Conservation (phyloP, 2,888 invertebrate species). For the Aspidapion aeneum region DNA sequence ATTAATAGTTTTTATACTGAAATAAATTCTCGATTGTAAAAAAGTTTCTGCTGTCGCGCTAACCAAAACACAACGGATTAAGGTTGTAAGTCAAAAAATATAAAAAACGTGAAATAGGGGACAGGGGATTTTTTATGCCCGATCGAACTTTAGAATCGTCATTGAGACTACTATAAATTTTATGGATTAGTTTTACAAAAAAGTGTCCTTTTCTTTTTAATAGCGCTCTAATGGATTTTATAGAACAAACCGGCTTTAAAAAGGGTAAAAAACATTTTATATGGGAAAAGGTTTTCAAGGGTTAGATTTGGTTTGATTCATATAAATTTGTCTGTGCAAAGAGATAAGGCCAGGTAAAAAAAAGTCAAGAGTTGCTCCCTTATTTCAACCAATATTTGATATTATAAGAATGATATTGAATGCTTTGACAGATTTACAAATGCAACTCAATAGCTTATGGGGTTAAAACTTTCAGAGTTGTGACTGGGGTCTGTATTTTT, state of each 20-base stretch:
- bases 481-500: neutral
- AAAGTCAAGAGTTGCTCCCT: neutral
- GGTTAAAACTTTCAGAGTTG: neutral
- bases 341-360: neutral
- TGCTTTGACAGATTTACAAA: neutral
- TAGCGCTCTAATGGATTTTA: constrained; percentile 30
- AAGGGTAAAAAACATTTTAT: constrained; percentile 17
- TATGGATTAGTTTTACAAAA: constrained; percentile 21
- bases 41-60: constrained; percentile 22
- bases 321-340: neutral
- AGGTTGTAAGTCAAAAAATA: constrained; percentile 40
- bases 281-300: too few species aligned
- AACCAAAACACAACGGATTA: constrained; percentile 47
- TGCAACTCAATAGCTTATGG: neutral
- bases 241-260: constrained; percentile 36
- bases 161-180: constrained; percentile 33
- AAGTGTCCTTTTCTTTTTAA: constrained; percentile 32
- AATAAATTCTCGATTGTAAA: constrained; percentile 23
- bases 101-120: constrained; percentile 30
- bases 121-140: constrained; percentile 39
- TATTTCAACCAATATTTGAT: neutral
- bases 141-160: constrained; percentile 40
- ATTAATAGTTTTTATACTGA: constrained; percentile 38
- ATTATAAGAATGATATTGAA: neutral
- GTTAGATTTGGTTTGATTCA: neutral